Percentiles rank a stretch among this genome's conserved stretches.
Conservation (phyloP, 2,113 vertebrate species). For the Alaudala cheleensis region DNA sequence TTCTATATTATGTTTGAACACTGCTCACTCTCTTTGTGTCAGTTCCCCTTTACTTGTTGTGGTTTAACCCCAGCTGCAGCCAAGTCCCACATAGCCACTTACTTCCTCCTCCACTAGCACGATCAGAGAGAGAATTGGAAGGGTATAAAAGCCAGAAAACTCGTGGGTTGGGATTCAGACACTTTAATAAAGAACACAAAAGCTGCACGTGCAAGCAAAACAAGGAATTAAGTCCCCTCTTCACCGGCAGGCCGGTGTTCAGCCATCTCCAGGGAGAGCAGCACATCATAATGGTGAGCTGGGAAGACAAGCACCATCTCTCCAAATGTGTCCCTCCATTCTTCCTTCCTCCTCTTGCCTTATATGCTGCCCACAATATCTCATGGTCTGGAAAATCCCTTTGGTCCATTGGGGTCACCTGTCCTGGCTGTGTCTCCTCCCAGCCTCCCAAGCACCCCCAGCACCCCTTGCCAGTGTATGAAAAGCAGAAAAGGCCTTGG, state of each 20-base stretch:
- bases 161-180: background rate
- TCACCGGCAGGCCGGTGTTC: background rate
- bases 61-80: background rate
- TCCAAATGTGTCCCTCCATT: background rate
- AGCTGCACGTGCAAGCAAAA: background rate
- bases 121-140: background rate
- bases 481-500: background rate
- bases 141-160: background rate
- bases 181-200: background rate
- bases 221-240: background rate
- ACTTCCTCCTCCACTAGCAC: background rate
- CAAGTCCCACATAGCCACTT: background rate
- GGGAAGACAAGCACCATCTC: background rate
- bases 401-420: background rate
- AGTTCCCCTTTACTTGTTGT: background rate
- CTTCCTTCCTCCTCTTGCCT: background rate
- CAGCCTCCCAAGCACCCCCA: accelerated
- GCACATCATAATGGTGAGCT: accelerated
- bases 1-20: background rate
- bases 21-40: background rate
- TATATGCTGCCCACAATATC: background rate
- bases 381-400: background rate
- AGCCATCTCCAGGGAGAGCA: background rate
- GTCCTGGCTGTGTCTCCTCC: background rate
- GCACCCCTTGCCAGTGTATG: accelerated